phyloP scores from a whole-genome alignment of 1,140 invertebrate genomes.

The Ostrea denselamellosa region DNA sequence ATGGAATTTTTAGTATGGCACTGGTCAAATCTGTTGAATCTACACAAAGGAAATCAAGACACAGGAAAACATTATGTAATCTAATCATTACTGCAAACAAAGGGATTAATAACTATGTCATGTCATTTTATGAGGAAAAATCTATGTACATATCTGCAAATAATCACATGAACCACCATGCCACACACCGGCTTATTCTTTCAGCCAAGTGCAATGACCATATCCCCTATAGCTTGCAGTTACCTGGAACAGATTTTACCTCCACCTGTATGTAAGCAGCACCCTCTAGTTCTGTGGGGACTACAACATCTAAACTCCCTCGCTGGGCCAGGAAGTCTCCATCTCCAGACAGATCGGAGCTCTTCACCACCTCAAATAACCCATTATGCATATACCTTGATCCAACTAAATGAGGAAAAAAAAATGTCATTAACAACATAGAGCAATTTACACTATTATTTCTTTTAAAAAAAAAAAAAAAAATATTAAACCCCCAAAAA shows the following conservation, averaged over 20 bases:
- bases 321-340: constrained; percentile 78
- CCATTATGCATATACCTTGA: constrained; percentile 95
- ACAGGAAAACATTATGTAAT: neutral
- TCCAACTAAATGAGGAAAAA: constrained; percentile 80
- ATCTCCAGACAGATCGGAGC: constrained; percentile 80
- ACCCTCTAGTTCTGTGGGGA: constrained; percentile 95
- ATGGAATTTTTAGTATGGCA: constrained; percentile 78
- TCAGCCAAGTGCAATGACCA: too few species aligned
- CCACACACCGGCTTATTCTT: too few species aligned
- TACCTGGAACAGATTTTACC: constrained; percentile 85
- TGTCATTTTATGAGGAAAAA: too few species aligned
- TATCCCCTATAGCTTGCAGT: neutral
- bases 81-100: neutral
- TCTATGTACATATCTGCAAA: too few species aligned
- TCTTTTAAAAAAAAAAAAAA: too few species aligned
- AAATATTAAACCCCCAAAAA: too few species aligned
- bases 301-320: constrained; percentile 92
- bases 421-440: too few species aligned
- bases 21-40: constrained; percentile 79
- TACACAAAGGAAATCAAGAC: constrained; percentile 61
- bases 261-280: constrained; percentile 97
- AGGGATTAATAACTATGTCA: too few species aligned
- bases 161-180: too few species aligned
- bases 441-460: too few species aligned
- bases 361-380: constrained; percentile 97